Evolutionary conservation across 2,888 invertebrate genomes (phyloP), one percentile per base, ranked within the genome.

Genomic region (Brachyptera putata): DNA sequence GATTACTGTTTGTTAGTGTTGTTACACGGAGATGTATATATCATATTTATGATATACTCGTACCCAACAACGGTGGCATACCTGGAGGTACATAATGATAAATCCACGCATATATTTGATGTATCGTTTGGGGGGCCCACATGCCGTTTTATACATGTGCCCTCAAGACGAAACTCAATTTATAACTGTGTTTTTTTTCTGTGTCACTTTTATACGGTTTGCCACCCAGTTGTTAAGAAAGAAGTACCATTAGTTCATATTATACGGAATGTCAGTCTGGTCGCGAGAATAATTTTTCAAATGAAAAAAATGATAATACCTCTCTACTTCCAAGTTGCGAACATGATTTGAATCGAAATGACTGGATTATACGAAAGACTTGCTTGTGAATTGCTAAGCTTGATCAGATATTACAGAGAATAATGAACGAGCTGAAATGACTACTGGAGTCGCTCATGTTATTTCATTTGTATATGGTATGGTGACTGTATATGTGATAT

Each of bases 281-380:
- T 21, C 36, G 18, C 36, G 22, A 36, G 53, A 36, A 34, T 3
- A 11, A 18, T 21, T 53, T 53, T 34, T 53, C 18, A 43, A 43
- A 43, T 18, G 21, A 11, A 30, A 30, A 5, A 11, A 7, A 30
- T 7, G 30, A 30, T 30, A 30, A 7, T 30, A 43, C 21, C 14
- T 7, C 30, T 5, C 30, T 7, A 11, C 11, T 36, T 21, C 53
- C 21, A 18, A 36, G 36, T 36, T 36, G 53, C 36, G 53, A 50
- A 25, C 53, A 53, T 53, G 53, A 53, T 53, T 53, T 53, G 53
- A 53, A 53, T 53, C 16, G 53, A 14, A 53, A 53, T 53, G 53
- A 36, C 34, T 53, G 53, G 53, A 53, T 53, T 53, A 53, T 53
- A 53, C 53, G 21, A 18, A 30, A 34, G 34, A 53, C n/a, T 50